Percentiles rank a stretch among this genome's conserved stretches.
Conservation (phyloP, 92 coral and sea anemone genomes). For the Umimayanthus chanpuru region DNA sequence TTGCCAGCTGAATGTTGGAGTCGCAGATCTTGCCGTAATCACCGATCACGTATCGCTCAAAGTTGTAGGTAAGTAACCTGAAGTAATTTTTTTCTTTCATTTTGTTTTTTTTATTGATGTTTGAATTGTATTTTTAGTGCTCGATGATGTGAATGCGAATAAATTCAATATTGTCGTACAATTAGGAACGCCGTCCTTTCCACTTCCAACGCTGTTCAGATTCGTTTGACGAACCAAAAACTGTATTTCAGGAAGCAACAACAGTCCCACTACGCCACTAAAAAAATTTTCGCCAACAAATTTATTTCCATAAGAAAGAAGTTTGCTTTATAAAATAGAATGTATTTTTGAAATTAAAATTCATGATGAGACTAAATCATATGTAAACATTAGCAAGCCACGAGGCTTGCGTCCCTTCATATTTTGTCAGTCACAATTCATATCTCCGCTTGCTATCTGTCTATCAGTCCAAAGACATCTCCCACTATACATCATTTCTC, state of each 20-base stretch:
- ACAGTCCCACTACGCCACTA: background rate
- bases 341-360: conserved; percentile 28
- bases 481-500: background rate
- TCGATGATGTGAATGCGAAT: background rate
- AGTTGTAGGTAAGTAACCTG: conserved; percentile 23
- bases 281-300: background rate
- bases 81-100: background rate
- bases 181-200: background rate
- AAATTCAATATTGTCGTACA: conserved; percentile 8
- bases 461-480: conserved; percentile 8
- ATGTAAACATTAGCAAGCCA: conserved; percentile 14
- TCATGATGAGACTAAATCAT: conserved; percentile 21
- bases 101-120: background rate
- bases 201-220: background rate
- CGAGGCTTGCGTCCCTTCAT: background rate
- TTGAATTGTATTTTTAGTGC: background rate
- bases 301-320: background rate
- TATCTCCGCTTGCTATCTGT: background rate
- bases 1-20: conserved; percentile 24
- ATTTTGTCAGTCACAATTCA: background rate
- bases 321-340: background rate
- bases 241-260: background rate
- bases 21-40: background rate
- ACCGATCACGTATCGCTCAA: conserved; percentile 1
- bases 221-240: background rate